Evolutionary conservation across 92 coral and sea anemone genomes (phyloP), one percentile per base, ranked within the genome.

Genomic region (Epizoanthus rinbou): DNA sequence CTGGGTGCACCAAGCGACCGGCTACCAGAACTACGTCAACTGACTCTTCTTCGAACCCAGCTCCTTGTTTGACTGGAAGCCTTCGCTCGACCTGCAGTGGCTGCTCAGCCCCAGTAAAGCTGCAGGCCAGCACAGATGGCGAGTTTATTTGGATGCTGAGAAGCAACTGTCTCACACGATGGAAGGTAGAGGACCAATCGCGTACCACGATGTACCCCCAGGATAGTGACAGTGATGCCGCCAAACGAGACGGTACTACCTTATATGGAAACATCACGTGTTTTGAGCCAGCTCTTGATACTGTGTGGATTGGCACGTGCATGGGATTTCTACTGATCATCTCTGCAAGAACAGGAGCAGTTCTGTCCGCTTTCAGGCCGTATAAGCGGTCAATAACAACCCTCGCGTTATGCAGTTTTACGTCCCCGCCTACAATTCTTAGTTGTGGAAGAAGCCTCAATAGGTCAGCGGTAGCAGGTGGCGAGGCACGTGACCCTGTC

Each of bases 301-400:
- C 81, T 3, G 68, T 76, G 56, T 76, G 81, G 81, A 39, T 57
- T 0, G 81, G 81, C 59, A 76, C 81, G 19, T 7, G 31, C 60
- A 7, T 37, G 17, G 81, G 81, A 14, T 58, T 76, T 14, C 57
- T 76, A 19, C 69, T 76, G 67, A 76, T 76, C 15, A 22, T 37
- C 41, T 58, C 81, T 76, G 81, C 81, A 0, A 28, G 16, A 5
- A 8, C 81, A 17, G 81, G 81, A 37, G n/a, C 68, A 7, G 23
- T 76, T 31, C 81, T 76, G 14, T 57, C 41, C 35, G n/a, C 56
- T 58, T 76, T 76, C 68, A 76, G 47, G 81, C 81, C 81, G 2
- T 58, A 76, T 18, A 5, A 18, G 50, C 52, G 31, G 64, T 6
- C 81, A 25, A 17, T 76, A 11, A 25, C 43, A 76, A 58, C 33